Percentiles rank a stretch among this genome's conserved stretches.
phyloP scores from a whole-genome alignment of 2,113 vertebrate species.

The Gobiocypris rarus region DNA sequence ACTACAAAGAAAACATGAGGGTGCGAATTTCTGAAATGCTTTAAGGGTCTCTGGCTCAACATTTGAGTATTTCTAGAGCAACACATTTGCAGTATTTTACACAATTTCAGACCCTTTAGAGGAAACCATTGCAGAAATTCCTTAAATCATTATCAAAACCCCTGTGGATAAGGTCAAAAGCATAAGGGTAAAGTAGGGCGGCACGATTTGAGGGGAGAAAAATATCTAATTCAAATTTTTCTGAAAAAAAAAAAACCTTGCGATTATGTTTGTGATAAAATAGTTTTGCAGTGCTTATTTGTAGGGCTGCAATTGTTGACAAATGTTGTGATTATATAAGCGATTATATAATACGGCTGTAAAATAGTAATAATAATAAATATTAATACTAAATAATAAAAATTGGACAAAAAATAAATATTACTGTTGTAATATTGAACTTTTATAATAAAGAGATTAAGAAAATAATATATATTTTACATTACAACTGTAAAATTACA shows the following conservation, averaged over 20 bases:
- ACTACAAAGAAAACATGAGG: constrained; percentile 29
- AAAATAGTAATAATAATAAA: background rate
- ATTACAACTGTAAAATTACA: background rate
- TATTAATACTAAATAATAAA: background rate
- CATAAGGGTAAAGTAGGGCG: background rate
- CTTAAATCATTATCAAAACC: constrained; percentile 19
- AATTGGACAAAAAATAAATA: background rate
- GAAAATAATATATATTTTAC: background rate
- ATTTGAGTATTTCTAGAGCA: constrained; percentile 39
- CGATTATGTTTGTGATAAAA: background rate
- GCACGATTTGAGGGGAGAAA: background rate
- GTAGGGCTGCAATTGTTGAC: background rate
- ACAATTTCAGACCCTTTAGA: constrained; percentile 52
- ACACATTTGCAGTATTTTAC: background rate
- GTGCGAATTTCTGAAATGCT: constrained; percentile 72
- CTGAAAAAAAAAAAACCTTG: background rate
- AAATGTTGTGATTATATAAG: background rate
- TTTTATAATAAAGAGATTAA: background rate
- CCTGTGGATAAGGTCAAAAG: constrained; percentile 30
- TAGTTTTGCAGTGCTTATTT: background rate
- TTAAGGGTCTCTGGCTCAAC: constrained; percentile 41
- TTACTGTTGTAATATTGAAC: background rate
- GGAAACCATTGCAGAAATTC: constrained; percentile 51
- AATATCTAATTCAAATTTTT: too few relatives aligned
- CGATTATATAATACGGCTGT: background rate